Evolutionary conservation across 1,140 invertebrate species (phyloP).

Genomic region (Ectropis grisescens): DNA sequence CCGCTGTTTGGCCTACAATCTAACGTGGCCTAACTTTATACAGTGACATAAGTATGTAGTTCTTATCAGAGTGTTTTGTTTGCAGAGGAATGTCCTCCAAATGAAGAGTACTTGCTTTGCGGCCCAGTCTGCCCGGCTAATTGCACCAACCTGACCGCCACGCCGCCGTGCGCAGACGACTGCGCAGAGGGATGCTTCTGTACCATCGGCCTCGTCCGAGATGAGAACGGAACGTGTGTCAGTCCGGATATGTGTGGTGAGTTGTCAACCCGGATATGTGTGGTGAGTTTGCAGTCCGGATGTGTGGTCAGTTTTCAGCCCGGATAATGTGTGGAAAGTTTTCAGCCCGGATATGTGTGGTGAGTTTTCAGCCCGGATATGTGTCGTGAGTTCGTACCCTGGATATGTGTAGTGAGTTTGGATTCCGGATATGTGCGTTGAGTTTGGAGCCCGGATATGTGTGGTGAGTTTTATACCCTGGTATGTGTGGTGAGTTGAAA

Average conservation of each 20-base stretch:
- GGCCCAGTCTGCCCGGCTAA: slow-evolving; percentile 43
- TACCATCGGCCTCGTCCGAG: slow-evolving; percentile 39
- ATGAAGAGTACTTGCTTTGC: slow-evolving; percentile 48
- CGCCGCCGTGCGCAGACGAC: slow-evolving; percentile 27
- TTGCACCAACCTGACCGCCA: slow-evolving; percentile 32
- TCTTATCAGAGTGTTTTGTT: background rate
- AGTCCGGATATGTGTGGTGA: slow-evolving; percentile 32
- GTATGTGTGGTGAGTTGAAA: too few relatives aligned
- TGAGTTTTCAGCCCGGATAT: too few relatives aligned
- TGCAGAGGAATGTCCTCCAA: slow-evolving; percentile 40
- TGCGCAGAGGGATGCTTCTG: slow-evolving; percentile 57
- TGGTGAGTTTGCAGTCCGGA: too few relatives aligned
- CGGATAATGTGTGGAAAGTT: too few relatives aligned
- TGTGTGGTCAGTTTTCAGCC: slow-evolving; percentile 25
- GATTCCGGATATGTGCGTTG: slow-evolving; percentile 31
- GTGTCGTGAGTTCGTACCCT: too few relatives aligned
- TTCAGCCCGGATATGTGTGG: slow-evolving; percentile 36
- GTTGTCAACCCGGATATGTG: too few relatives aligned
- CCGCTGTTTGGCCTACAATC: too few relatives aligned
- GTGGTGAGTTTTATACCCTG: too few relatives aligned
- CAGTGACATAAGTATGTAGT: too few relatives aligned
- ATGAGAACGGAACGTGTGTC: slow-evolving; percentile 46
- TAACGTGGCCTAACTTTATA: too few relatives aligned
- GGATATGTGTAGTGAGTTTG: too few relatives aligned
- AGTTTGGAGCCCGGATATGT: too few relatives aligned